Evolutionary conservation across 2,888 invertebrate genomes (phyloP).

Genomic region (Agrotis segetum): DNA sequence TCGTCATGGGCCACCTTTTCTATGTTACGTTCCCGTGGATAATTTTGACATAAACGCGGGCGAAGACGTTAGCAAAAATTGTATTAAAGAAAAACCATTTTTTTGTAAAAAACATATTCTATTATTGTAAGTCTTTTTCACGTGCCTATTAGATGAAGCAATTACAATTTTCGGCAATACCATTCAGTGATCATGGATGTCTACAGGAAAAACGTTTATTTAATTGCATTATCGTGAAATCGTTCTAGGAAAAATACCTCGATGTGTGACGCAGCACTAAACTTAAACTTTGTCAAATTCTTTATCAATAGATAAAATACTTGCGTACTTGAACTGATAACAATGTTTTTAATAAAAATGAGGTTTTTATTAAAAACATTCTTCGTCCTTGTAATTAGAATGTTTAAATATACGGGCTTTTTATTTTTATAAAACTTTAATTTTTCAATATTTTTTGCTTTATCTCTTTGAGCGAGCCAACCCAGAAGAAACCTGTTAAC

Average conservation of each 20-base stretch:
- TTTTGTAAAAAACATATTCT: conserved; percentile 1
- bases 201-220: conserved; percentile 44
- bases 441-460: too few relatives aligned
- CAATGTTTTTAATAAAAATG: conserved; percentile 15
- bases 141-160: conserved; percentile 3
- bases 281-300: conserved; percentile 30
- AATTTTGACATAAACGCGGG: too few relatives aligned
- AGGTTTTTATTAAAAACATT: too few relatives aligned
- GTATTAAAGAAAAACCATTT: conserved; percentile 5
- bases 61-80: too few relatives aligned
- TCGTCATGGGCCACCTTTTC: too few relatives aligned
- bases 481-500: too few relatives aligned
- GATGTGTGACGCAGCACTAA: conserved; percentile 11
- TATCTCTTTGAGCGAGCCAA: too few relatives aligned
- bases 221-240: conserved; percentile 24
- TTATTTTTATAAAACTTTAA: conserved; percentile 8
- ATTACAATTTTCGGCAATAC: conserved; percentile 23
- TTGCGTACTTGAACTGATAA: conserved; percentile 24
- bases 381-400: conserved; percentile 2
- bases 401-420: background rate
- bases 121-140: conserved; percentile 4
- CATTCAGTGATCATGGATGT: conserved; percentile 5
- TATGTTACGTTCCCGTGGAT: too few relatives aligned
- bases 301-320: conserved; percentile 34
- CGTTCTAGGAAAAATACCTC: conserved; percentile 40